A percentile compares a stretch with the other conserved stretches of the same genome.
phyloP scores from a whole-genome alignment of 2,113 vertebrate species.

The Albula goreensis region DNA sequence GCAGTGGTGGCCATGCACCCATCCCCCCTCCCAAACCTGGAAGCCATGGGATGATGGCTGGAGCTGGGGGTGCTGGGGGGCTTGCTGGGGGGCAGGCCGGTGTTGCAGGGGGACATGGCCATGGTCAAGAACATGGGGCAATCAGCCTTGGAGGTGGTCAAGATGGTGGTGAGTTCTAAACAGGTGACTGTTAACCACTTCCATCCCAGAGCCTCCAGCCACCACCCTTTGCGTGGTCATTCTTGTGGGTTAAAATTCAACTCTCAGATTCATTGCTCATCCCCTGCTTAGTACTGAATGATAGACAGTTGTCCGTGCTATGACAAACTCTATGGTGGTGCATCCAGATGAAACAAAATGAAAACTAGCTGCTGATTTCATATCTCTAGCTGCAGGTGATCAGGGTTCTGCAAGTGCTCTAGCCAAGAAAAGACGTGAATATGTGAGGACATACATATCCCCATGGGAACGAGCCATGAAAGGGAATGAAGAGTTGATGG shows the following conservation, averaged over 20 bases:
- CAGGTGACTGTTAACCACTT: not conserved
- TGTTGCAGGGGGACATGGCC: constrained; percentile 26
- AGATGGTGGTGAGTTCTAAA: not conserved
- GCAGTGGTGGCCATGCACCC: constrained; percentile 48
- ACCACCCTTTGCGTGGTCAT: too few species aligned
- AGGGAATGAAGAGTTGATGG: constrained; percentile 79
- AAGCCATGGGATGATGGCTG: constrained; percentile 50
- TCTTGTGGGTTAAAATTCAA: not conserved
- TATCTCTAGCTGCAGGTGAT: constrained; percentile 15
- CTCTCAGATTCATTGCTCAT: not conserved
- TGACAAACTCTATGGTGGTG: not conserved
- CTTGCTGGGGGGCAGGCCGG: constrained; percentile 42
- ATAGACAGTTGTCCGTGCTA: not conserved
- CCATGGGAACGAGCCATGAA: constrained; percentile 98
- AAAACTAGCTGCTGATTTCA: not conserved
- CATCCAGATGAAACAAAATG: too few species aligned
- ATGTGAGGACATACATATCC: constrained; percentile 84
- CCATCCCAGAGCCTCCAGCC: not conserved
- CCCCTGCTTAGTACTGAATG: not conserved
- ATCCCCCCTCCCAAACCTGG: constrained; percentile 72
- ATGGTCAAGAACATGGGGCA: constrained; percentile 29
- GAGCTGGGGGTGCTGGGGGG: constrained; percentile 32
- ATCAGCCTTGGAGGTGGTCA: constrained; percentile 25
- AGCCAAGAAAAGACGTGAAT: constrained; percentile 61
- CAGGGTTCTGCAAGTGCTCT: constrained; percentile 20